Evolutionary conservation across 2,113 vertebrate genomes (phyloP).

Genomic region (Empidonax traillii): DNA sequence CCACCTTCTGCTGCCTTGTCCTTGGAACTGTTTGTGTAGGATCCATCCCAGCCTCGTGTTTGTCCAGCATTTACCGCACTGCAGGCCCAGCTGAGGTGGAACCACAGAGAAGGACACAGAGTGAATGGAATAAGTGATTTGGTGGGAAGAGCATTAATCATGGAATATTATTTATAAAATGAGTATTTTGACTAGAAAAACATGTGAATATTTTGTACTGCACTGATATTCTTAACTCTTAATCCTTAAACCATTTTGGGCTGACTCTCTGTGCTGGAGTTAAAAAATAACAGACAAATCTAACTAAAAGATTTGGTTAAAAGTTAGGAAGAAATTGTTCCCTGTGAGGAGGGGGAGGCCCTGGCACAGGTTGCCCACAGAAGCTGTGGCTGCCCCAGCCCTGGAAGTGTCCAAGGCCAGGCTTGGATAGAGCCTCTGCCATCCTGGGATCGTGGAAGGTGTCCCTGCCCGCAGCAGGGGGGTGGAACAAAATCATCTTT

Average conservation of each 20-base stretch:
- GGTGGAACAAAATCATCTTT: not conserved
- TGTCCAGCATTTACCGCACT: not conserved
- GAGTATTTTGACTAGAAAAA: not conserved
- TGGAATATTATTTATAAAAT: not conserved
- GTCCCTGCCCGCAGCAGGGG: not conserved
- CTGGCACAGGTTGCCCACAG: not conserved
- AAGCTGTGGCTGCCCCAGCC: not conserved
- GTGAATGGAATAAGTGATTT: not conserved
- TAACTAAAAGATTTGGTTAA: not conserved
- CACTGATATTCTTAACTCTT: not conserved
- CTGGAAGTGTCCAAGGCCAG: not conserved
- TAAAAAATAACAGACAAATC: not conserved
- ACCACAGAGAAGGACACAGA: not conserved
- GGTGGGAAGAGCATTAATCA: not conserved
- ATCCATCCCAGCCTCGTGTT: not conserved
- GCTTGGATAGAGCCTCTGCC: not conserved
- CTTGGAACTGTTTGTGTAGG: not conserved
- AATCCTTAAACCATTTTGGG: not conserved
- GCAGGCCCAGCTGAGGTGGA: not conserved
- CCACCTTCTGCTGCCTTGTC: not conserved
- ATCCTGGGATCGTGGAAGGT: rapidly evolving
- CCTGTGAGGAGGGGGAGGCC: rapidly evolving
- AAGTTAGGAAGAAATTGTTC: not conserved
- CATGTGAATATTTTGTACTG: not conserved
- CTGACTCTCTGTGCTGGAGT: not conserved